Evolutionary conservation across 1,140 invertebrate species (phyloP), one percentile per base, ranked within the genome.

Genomic region (Drosophila nikananu): DNA sequence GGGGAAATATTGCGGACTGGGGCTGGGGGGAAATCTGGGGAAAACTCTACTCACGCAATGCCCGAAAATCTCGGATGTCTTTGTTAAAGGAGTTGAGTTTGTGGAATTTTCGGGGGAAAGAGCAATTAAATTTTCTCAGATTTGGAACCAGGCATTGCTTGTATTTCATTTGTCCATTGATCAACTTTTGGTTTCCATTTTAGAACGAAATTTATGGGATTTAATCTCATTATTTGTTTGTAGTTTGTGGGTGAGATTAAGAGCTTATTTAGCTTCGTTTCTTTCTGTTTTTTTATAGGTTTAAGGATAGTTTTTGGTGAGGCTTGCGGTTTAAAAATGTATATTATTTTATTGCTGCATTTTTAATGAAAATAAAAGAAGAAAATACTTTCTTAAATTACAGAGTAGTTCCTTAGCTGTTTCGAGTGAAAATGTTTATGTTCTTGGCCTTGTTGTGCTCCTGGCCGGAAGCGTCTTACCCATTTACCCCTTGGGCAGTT

Each of bases 51-150:
- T 80, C 86, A 84, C 78, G 81, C 86, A 74, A 81, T 67, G 42
- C 48, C 68, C 44, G 61, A 86, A 74, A 52, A 52, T 74, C 59
- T 64, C 21, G 52, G 42, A 41, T 65, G 59, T 61, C 73, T 76
- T 64, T 64, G 74, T 49, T 48, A 25, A 46, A 48, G 25, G 49
- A 59, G 59, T 84, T 80, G 51, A 78, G 46, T 67, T n/a, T 32
- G 44, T 25, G 23, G 42, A 64, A 51, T 42, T 35, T 41, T 19
- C 0, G 21, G 63, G 46, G 35, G 13, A 54, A 51, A 54, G 42
- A 41, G 66, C 86, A 89, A 89, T 84, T 89, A 84, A 89, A 87
- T 80, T 55, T 77, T 67, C 64, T 51, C 66, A 68, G 61, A 60
- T 80, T 82, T 86, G 42, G 67, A 10, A 44, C 21, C 44, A n/a